Conservation (phyloP, 2,888 invertebrate genomes). For the Ormyrus pomaceus region DNA sequence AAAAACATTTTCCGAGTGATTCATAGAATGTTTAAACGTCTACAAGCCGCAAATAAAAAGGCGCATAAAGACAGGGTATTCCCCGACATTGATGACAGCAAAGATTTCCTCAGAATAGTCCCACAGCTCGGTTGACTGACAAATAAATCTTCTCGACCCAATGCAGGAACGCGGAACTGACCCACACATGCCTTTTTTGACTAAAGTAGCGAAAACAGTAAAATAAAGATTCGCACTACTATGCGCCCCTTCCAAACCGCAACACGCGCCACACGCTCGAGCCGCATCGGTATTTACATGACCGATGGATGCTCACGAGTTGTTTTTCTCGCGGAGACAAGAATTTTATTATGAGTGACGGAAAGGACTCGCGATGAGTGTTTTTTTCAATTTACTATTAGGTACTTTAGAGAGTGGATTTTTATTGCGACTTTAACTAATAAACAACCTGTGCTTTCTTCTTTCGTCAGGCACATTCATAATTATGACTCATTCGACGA, state of each 20-base stretch:
- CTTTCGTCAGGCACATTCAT: not conserved
- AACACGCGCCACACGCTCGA: no score
- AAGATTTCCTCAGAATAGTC: not conserved
- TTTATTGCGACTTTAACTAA: constrained; percentile 1
- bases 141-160: constrained; percentile 13
- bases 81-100: not conserved
- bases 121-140: constrained; percentile 10
- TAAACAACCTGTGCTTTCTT: not conserved
- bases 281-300: no score
- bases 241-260: no score
- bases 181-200: no score
- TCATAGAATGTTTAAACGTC: no score
- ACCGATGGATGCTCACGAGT: no score
- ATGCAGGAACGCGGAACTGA: not conserved
- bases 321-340: no score
- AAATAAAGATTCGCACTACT: no score
- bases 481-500: constrained; percentile 34
- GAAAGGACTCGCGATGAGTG: not conserved
- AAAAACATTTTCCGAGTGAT: no score
- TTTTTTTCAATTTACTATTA: constrained; percentile 13
- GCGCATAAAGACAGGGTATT: constrained; percentile 15
- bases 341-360: no score
- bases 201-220: no score
- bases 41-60: no score
- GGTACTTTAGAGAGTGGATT: not conserved